Conservation (phyloP, 2,888 invertebrate species). For the Schizotus pectinicornis region DNA sequence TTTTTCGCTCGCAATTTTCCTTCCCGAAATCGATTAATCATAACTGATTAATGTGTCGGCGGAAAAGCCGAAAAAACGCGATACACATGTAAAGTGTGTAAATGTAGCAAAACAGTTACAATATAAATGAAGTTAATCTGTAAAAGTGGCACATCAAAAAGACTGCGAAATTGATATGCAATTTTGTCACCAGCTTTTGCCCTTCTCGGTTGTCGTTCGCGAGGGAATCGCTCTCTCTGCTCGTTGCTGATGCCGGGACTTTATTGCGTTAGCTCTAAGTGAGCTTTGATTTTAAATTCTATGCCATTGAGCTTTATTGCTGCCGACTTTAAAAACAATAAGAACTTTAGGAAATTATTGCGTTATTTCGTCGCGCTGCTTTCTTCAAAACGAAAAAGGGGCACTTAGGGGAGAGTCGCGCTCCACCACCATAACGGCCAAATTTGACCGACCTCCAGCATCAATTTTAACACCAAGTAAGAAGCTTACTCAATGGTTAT, state of each 20-base stretch:
- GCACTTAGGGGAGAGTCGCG: too few relatives aligned
- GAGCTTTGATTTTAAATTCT: conserved; percentile 52
- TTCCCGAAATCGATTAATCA: too few relatives aligned
- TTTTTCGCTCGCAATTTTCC: neutral
- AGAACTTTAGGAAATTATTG: conserved; percentile 4
- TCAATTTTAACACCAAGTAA: too few relatives aligned
- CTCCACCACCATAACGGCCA: too few relatives aligned
- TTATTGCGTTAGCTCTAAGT: conserved; percentile 46
- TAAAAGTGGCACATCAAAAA: conserved; percentile 46
- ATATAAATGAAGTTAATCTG: conserved; percentile 37
- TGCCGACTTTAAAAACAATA: conserved; percentile 28
- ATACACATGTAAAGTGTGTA: conserved; percentile 16
- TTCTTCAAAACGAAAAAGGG: neutral
- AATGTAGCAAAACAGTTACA: conserved; percentile 26
- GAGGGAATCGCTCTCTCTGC: conserved; percentile 26
- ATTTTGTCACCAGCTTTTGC: conserved; percentile 45
- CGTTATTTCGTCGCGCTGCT: neutral
- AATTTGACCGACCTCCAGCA: too few relatives aligned
- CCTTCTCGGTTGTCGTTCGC: conserved; percentile 33
- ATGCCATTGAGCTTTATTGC: conserved; percentile 34
- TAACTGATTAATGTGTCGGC: too few relatives aligned
- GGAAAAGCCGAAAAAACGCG: neutral
- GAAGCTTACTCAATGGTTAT: too few relatives aligned
- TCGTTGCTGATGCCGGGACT: conserved; percentile 28
- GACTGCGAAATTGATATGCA: conserved; percentile 50